Evolutionary conservation across 1,140 invertebrate species (phyloP).

Genomic region (Hylyphantes graminicola): DNA sequence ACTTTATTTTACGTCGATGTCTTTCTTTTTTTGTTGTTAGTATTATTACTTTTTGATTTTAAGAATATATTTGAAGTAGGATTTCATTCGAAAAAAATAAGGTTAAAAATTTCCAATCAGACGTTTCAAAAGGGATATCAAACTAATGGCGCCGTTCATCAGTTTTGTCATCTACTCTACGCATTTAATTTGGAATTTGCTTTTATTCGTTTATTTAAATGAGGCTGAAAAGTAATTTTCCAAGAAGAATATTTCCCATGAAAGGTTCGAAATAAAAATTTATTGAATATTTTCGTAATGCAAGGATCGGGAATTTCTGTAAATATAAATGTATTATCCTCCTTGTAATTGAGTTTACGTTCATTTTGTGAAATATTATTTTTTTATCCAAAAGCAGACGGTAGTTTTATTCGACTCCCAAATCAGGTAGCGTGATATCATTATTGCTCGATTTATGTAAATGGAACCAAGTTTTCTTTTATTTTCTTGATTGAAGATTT

Average conservation of each 20-base stretch:
- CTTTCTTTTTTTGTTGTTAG: slow-evolving; percentile 14
- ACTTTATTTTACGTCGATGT: slow-evolving; percentile 38
- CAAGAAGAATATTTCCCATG: slow-evolving; percentile 33
- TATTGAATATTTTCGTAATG: slow-evolving; percentile 33
- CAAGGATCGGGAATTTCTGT: slow-evolving; percentile 17
- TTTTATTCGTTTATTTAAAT: background rate
- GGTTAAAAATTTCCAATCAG: slow-evolving; percentile 17
- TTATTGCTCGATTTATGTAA: background rate
- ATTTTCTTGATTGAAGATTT: background rate
- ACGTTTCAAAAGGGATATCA: background rate
- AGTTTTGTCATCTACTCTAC: slow-evolving; percentile 40
- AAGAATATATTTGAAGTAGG: slow-evolving; percentile 20
- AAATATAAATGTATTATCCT: slow-evolving; percentile 28
- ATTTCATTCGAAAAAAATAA: slow-evolving; percentile 47
- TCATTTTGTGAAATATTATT: background rate
- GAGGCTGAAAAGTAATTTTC: slow-evolving; percentile 32
- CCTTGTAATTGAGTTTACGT: slow-evolving; percentile 25
- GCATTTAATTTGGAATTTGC: slow-evolving; percentile 1
- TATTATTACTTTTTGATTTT: slow-evolving; percentile 34
- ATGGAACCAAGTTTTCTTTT: slow-evolving; percentile 2
- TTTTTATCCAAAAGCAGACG: background rate
- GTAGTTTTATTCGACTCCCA: too few species aligned
- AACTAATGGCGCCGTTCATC: slow-evolving; percentile 46
- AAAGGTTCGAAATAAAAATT: slow-evolving; percentile 32
- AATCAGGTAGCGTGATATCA: background rate